Conservation (phyloP, 1,140 invertebrate genomes). For the Cotesia chilonis region DNA sequence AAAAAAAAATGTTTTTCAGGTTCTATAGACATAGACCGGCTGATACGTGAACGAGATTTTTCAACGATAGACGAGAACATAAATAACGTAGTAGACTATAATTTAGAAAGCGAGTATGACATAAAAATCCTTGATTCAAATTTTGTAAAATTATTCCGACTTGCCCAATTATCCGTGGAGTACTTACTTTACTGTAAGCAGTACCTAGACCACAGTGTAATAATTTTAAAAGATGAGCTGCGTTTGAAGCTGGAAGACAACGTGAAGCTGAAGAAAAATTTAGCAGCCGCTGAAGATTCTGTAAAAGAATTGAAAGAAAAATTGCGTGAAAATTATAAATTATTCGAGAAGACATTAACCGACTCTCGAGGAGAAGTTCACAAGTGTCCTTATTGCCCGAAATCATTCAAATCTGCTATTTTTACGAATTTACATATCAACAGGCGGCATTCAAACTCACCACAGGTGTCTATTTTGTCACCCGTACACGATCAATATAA, state of each 20-base stretch:
- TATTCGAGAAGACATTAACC: conserved; percentile 50
- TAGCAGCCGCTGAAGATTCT: conserved; percentile 43
- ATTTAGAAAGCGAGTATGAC: conserved; percentile 70
- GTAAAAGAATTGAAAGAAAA: conserved; percentile 51
- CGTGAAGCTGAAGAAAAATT: conserved; percentile 50
- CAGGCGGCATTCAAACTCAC: conserved; percentile 52
- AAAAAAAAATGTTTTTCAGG: conserved; percentile 57
- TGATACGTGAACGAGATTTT: conserved; percentile 73
- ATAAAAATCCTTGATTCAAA: conserved; percentile 72
- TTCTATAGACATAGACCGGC: conserved; percentile 71
- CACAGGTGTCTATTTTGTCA: conserved; percentile 40
- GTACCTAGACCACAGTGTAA: conserved; percentile 73
- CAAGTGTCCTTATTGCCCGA: conserved; percentile 62
- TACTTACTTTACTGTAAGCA: conserved; percentile 76
- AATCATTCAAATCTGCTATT: conserved; percentile 57
- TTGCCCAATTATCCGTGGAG: conserved; percentile 75
- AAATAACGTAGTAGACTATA: conserved; percentile 71
- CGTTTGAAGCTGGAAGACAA: conserved; percentile 67
- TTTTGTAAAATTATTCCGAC: conserved; percentile 74
- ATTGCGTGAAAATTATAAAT: conserved; percentile 51
- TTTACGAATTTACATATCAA: conserved; percentile 57
- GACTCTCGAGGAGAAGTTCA: conserved; percentile 59
- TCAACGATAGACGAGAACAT: conserved; percentile 71
- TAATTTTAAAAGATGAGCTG: conserved; percentile 71
- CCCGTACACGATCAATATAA: conserved; percentile 58